Evolutionary conservation across 2,113 vertebrate species (phyloP).

Genomic region (Ceyx melanurus): DNA sequence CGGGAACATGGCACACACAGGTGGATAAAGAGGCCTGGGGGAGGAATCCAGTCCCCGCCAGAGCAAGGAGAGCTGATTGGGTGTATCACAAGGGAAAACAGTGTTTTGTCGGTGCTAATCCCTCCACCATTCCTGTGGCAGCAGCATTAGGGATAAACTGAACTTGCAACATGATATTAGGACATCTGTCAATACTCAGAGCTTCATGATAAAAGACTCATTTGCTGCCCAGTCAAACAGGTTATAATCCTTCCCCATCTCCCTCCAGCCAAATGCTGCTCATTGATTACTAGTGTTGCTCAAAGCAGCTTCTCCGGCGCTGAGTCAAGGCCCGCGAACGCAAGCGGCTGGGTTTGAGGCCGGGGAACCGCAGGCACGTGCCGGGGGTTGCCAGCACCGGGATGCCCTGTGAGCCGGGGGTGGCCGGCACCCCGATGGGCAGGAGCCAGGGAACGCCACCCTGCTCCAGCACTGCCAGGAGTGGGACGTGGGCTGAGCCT

Average conservation of each 20-base stretch:
- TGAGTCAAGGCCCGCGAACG: slow-evolving; percentile 4
- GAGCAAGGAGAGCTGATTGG: not conserved
- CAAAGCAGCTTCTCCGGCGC: not conserved
- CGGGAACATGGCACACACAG: not conserved
- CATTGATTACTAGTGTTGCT: not conserved
- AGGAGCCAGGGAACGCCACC: not conserved
- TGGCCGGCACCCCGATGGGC: not conserved
- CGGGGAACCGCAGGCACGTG: not conserved
- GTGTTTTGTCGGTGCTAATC: not conserved
- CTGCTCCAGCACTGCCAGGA: not conserved
- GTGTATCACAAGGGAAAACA: not conserved
- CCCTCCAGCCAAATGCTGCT: not conserved
- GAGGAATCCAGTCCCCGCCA: not conserved
- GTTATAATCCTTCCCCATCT: slow-evolving; percentile 12
- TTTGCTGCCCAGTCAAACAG: slow-evolving; percentile 43
- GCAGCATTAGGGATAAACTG: slow-evolving; percentile 6
- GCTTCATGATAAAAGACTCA: slow-evolving; percentile 27
- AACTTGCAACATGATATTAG: slow-evolving; percentile 10
- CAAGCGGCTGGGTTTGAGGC: not conserved
- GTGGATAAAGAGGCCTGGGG: not conserved
- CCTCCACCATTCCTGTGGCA: not conserved
- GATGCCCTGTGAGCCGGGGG: not conserved
- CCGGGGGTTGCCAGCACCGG: not conserved
- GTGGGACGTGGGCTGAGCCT: rapidly evolving
- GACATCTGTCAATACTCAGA: not conserved